A percentile compares a stretch with the other conserved stretches of the same genome.
Evolutionary conservation across 2,113 vertebrate species (phyloP).

Genomic region (Tyto alba): DNA sequence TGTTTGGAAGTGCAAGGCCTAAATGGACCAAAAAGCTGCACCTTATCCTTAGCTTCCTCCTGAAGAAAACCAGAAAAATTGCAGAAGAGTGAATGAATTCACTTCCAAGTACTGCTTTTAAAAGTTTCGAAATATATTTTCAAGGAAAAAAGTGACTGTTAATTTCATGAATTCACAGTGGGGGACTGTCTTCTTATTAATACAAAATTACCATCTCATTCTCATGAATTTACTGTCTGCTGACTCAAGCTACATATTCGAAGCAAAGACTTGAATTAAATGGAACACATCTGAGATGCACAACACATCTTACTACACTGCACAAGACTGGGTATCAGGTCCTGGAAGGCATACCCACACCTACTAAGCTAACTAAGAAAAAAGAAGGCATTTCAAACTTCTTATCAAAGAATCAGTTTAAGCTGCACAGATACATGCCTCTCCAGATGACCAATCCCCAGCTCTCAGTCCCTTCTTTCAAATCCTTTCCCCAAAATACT

Average conservation of each 20-base stretch:
- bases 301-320: fast-evolving
- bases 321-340: neutral
- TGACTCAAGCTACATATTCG: neutral
- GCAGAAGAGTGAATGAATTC: neutral
- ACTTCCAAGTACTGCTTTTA: neutral
- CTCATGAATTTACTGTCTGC: neutral
- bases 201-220: neutral
- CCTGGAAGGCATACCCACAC: neutral
- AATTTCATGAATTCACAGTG: neutral
- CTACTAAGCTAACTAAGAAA: neutral
- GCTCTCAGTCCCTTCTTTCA: neutral
- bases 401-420: neutral
- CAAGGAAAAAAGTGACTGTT: neutral
- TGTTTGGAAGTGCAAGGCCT: neutral
- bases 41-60: neutral
- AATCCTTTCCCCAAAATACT: neutral
- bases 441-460: neutral
- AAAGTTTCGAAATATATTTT: neutral
- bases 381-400: neutral
- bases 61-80: neutral
- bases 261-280: neutral
- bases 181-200: neutral
- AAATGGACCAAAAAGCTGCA: neutral
- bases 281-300: neutral
- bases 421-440: neutral